Base-by-base conservation (phyloP, 2,113 vertebrate genomes). In the Theropithecus gelada region DNA sequence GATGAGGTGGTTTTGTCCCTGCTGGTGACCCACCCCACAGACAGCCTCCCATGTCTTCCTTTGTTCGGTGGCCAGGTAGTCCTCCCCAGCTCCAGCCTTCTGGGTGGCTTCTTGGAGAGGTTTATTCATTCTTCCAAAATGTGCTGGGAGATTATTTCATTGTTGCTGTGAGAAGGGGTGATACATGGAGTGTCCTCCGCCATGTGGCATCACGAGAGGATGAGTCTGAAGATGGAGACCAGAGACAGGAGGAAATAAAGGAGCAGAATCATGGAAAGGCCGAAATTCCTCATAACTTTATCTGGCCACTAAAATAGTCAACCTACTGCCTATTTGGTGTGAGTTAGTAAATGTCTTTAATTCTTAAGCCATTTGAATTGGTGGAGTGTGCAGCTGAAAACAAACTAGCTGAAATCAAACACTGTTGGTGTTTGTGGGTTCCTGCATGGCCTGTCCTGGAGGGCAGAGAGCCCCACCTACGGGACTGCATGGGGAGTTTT, bases 401-500 rank as follows among this genome's bases (percentile, higher is more conserved):
- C 35, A 66, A 94, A 75, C 8, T 11, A 72, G 3, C 43, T 17
- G 17, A 38, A 12, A 6, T 4, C 25, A 55, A 85, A 57, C 18
- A 0, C 0, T 32, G 6, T 16, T 20, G 9, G 13, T 4, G 0
- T 25, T 40, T 66, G 6, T 50, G 14, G 6, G 6, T 0, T 6
- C 57, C n/a, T 6, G n/a, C 4, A 0, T 1, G 0, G 1, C 23
- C n/a, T 8, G 0, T 52, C 68, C n/a, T 32, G 18, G 20, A 50
- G 16, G 12, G 78, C 23, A 7, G 43, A 45, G 3, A 17, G 18
- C 17, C 68, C n/a, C 12, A 8, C 20, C 2, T 0, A 16, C 2
- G 0, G 0, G 14, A 7, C 3, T 0, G 5, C 2, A 1, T 3
- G 40, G 5, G 32, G 55, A 18, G 14, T 6, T 4, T 22, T 23